phyloP scores from a whole-genome alignment of 2,888 invertebrate species.

The Drymonia ruficornis region DNA sequence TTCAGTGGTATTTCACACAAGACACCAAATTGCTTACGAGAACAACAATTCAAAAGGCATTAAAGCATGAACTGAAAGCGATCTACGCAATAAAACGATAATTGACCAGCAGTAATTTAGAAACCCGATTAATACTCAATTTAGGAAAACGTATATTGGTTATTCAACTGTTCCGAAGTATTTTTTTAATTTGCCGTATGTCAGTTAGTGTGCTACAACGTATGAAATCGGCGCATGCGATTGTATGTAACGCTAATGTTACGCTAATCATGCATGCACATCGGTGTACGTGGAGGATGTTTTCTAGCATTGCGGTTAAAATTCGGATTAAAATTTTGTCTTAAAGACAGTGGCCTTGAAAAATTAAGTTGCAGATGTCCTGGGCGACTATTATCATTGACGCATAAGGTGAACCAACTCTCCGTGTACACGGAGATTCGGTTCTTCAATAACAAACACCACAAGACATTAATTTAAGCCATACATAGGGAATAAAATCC shows the following conservation, averaged over 20 bases:
- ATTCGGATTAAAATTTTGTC: too few species aligned
- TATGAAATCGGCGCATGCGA: constrained; percentile 6
- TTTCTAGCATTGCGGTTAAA: neutral
- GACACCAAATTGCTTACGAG: neutral
- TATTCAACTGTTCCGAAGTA: neutral
- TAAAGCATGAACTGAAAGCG: neutral
- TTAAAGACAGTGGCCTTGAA: too few species aligned
- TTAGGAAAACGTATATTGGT: neutral
- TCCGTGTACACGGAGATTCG: too few species aligned
- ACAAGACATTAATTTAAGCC: too few species aligned
- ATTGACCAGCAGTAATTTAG: neutral
- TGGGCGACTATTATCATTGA: too few species aligned
- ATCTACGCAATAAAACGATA: constrained; percentile 1
- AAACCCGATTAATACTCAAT: neutral
- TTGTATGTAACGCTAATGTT: constrained; percentile 3
- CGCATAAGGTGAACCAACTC: too few species aligned
- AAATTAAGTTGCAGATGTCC: too few species aligned
- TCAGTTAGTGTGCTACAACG: neutral
- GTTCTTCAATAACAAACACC: too few species aligned
- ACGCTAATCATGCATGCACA: neutral
- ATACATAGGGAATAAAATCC: too few species aligned
- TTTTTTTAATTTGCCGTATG: constrained; percentile 1
- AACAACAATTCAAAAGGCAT: neutral
- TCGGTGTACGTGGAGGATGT: neutral
- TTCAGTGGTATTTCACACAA: too few species aligned